Conservation (phyloP, 2,888 invertebrate species). For the Acronicta aceris region DNA sequence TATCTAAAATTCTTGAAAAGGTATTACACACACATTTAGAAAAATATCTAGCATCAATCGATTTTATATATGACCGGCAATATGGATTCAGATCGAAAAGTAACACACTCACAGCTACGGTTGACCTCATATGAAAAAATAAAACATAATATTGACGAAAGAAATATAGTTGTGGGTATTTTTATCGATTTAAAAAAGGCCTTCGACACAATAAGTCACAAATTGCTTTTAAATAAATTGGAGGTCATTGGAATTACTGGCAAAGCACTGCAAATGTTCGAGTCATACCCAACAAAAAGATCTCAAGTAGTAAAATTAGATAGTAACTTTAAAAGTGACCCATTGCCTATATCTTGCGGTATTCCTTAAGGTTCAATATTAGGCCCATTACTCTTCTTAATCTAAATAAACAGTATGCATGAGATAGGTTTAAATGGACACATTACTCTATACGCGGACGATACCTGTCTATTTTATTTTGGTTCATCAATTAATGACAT, state of each 20-base stretch:
- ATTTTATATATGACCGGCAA: too few relatives aligned
- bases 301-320: background rate
- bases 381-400: background rate
- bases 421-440: background rate
- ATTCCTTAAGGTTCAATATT: background rate
- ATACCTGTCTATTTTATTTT: background rate
- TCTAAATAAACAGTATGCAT: background rate
- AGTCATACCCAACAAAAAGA: background rate
- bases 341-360: background rate
- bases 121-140: background rate
- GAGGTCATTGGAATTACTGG: background rate
- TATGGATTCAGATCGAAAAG: background rate
- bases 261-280: background rate
- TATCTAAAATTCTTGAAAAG: too few relatives aligned
- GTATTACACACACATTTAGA: too few relatives aligned
- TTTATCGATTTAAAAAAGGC: background rate
- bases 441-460: background rate
- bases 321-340: background rate
- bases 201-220: slow-evolving; percentile 7
- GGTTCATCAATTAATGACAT: background rate
- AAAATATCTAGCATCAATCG: too few relatives aligned
- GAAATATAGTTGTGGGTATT: background rate
- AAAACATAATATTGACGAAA: background rate
- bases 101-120: background rate
- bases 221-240: slow-evolving; percentile 1